These are phyloP conservation scores for Acanthaster planci DNA, from an alignment of 35 echinoderm and acorn worm species.

Conservation along the genomic window DNA sequence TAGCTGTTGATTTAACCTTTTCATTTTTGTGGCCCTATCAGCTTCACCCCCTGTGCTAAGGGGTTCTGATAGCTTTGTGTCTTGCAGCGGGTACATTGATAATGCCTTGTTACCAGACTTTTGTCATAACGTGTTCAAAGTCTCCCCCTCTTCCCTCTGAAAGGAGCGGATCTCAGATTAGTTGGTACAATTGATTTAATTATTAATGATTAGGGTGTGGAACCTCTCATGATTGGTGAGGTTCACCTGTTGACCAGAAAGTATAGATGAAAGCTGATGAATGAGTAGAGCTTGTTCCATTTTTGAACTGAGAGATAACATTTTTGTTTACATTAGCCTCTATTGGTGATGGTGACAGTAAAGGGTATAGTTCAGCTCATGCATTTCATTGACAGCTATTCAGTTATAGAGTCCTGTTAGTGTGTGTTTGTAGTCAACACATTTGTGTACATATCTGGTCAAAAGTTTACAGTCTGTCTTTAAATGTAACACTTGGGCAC, in stretches of 20 bases:
- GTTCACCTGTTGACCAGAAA: neutral
- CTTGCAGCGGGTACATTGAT: neutral
- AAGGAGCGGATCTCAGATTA: conserved; percentile 3
- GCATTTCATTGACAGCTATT: too few species aligned
- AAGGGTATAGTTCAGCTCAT: too few species aligned
- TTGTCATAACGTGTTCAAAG: conserved; percentile 13
- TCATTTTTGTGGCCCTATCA: neutral
- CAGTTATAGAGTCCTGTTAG: too few species aligned
- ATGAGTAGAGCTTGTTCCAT: too few species aligned
- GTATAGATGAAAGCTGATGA: too few species aligned
- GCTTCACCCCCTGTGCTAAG: neutral
- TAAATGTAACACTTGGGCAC: too few species aligned
- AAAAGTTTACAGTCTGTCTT: too few species aligned
- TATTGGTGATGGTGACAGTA: too few species aligned
- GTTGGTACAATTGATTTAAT: conserved; percentile 16
- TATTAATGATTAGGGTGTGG: neutral
- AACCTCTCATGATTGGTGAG: neutral
- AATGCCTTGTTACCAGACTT: neutral
- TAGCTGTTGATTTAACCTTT: conserved; percentile 13
- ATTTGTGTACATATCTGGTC: too few species aligned
- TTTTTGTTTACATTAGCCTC: too few species aligned
- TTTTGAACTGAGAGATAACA: too few species aligned
- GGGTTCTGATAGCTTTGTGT: neutral
- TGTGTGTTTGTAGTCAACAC: too few species aligned
- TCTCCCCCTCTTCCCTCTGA: conserved; percentile 8